These are phyloP conservation scores for Leptinotarsa rubiginosa DNA, from an alignment of 2,888 invertebrate genomes.

Conservation along the genomic window DNA sequence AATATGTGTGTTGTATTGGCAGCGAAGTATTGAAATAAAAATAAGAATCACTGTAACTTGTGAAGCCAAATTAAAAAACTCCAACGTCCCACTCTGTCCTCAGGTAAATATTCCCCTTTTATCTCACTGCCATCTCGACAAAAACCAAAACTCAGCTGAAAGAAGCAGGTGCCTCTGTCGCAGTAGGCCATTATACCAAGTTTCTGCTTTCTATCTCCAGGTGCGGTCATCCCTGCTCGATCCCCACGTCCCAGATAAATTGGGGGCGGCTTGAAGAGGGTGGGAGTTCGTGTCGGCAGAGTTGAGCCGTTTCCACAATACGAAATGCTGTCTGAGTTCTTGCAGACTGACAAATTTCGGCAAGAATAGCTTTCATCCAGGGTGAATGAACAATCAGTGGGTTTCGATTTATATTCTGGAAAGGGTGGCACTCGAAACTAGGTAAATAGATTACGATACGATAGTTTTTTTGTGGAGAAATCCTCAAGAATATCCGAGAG, in stretches of 20 bases:
- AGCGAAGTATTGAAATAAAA: too few relatives aligned
- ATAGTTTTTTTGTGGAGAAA: too few relatives aligned
- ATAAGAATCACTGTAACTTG: too few relatives aligned
- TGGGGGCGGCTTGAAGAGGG: not conserved
- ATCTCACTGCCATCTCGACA: not conserved
- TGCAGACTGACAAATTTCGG: not conserved
- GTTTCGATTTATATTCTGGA: not conserved
- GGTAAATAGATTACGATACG: too few relatives aligned
- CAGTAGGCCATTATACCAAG: not conserved
- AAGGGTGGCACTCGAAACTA: too few relatives aligned
- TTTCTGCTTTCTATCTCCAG: slow-evolving; percentile 4
- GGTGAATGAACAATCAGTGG: not conserved
- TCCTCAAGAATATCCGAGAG: too few relatives aligned
- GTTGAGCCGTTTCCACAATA: slow-evolving; percentile 3
- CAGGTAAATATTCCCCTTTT: not conserved
- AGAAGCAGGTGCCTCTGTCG: not conserved
- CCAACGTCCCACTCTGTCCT: not conserved
- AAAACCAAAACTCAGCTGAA: slow-evolving; percentile 12
- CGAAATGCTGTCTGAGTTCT: not conserved
- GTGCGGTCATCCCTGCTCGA: slow-evolving; percentile 6
- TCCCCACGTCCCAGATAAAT: slow-evolving; percentile 10
- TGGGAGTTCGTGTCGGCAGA: not conserved
- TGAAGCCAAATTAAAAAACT: not conserved
- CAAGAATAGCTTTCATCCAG: not conserved
- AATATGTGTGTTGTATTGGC: too few relatives aligned